Percentiles rank a stretch among this genome's conserved stretches.
These are phyloP conservation scores for Athene cunicularia DNA, from an alignment of 2,113 vertebrate genomes.

Conservation along the genomic window DNA sequence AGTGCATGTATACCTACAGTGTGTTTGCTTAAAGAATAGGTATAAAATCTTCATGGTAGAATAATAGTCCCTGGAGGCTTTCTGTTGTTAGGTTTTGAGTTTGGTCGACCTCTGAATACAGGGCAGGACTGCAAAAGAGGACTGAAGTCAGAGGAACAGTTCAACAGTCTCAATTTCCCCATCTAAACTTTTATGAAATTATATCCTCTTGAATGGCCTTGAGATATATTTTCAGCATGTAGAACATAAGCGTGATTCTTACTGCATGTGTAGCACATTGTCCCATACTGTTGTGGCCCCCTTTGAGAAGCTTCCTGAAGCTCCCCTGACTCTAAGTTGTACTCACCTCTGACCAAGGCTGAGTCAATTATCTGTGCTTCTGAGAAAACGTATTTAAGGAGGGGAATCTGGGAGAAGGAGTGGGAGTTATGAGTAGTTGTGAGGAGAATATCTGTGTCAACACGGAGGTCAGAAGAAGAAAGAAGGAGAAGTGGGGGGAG, in stretches of 20 bases:
- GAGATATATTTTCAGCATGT: neutral
- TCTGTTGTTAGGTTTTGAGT: neutral
- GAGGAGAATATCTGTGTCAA: too few relatives aligned
- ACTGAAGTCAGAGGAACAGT: neutral
- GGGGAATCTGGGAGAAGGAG: too few relatives aligned
- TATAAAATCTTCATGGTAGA: neutral
- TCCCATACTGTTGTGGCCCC: too few relatives aligned
- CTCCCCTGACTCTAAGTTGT: too few relatives aligned
- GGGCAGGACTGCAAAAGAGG: neutral
- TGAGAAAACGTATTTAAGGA: too few relatives aligned
- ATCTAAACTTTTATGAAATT: neutral
- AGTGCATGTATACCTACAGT: rapidly evolving
- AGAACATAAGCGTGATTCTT: neutral
- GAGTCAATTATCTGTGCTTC: too few relatives aligned
- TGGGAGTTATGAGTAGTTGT: too few relatives aligned
- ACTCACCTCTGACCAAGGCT: too few relatives aligned
- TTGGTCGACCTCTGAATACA: neutral
- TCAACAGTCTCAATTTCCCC: neutral
- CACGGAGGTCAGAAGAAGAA: too few relatives aligned
- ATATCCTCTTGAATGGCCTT: neutral
- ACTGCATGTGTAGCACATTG: neutral
- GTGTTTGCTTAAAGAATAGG: neutral
- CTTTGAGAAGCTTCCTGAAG: too few relatives aligned
- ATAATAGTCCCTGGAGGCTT: neutral
- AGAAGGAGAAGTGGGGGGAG: too few relatives aligned